Base-by-base conservation (phyloP, 2,888 invertebrate genomes). In the Iphiclides podalirius region DNA sequence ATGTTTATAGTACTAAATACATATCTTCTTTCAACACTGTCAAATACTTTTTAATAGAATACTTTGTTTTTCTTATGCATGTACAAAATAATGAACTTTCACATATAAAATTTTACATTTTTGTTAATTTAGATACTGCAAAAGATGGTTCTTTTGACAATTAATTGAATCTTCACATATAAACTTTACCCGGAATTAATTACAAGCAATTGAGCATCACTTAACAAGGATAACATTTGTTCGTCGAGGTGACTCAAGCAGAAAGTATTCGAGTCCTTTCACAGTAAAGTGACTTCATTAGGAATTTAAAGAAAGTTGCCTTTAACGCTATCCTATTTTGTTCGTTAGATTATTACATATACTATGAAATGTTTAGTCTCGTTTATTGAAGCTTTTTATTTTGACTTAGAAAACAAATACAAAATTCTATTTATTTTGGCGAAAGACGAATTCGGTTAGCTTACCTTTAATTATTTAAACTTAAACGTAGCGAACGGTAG, bases 191-290 rank as follows among this genome's bases (percentile, higher is more conserved):
- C 14, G 2, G 1, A 39, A 23, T 43, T 43, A 43, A 46, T 26
- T 41, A 26, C n/a, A 26, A 35, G 15, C 12, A 23, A 34, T 31
- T 35, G 9, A 31, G 20, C 6, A 13, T 31, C 11, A 40, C 17
- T 42, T 37, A 28, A 31, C 38, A 13, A 26, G 34, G 35, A 40
- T 20, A 40, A 36, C 26, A 39, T 45, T 40, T 12, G 26, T 15
- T 17, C 28, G 26, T 8, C 14, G 23, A 11, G 37, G 50, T 50
- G 44, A 50, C 40, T 50, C 50, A 50, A 50, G 50, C 50, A 26
- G 26, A 39, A 50, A 50, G 44, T 45, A 50, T 50, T 44, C 40
- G 13, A 23, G 8, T 36, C 50, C 44, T 50, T 50, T 45, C 40
- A 50, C 44, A 40, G 35, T 15, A 28, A 23, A 34, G 11, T 17